Evolutionary conservation across 2,113 vertebrate genomes (phyloP), one percentile per base, ranked within the genome.

Genomic region (Vicugna pacos): DNA sequence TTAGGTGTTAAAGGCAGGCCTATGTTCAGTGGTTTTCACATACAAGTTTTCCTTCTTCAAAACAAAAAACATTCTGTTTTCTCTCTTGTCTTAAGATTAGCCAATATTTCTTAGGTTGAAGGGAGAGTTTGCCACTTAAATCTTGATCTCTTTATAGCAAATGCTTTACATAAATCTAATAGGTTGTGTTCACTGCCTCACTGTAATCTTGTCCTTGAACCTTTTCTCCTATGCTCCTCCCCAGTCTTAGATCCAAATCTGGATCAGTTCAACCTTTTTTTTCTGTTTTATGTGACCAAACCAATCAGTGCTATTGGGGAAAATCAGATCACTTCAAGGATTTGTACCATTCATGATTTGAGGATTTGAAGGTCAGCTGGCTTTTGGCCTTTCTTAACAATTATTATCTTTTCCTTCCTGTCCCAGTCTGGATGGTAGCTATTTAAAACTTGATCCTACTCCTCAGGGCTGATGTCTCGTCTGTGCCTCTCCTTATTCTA

Each of bases 361-460:
- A 87, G 54, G 20, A 56, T 87, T 76, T 77, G 76, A 58, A 80
- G 32, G 24, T 46, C 85, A 70, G 14, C 20, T 62, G n/a, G 4
- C 30, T 69, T 20, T 93, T n/a, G n/a, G 79, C 17, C 28, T 89
- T 92, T 16, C 72, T 70, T 81, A 73, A 62, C 17, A 35, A 12
- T 92, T 54, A 67, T 16, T 72, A 35, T 32, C n/a, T 56, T 2
- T 76, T 20, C 32, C 24, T 82, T 73, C 38, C 58, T 76, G 24
- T 69, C 42, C 35, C 19, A 35, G 56, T 93, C 26, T 83, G 54
- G 35, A 82, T 54, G 88, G 26, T 79, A 52, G 24, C 50, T 67
- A 58, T 75, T 89, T 88, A 88, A 94, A 91, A 89, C 72, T 85
- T 80, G 26, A 81, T 75, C 32, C 76, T 70, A 9, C 9, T 91